phyloP scores from a whole-genome alignment of 2,113 vertebrate species.

The Leptobrachium leishanense region DNA sequence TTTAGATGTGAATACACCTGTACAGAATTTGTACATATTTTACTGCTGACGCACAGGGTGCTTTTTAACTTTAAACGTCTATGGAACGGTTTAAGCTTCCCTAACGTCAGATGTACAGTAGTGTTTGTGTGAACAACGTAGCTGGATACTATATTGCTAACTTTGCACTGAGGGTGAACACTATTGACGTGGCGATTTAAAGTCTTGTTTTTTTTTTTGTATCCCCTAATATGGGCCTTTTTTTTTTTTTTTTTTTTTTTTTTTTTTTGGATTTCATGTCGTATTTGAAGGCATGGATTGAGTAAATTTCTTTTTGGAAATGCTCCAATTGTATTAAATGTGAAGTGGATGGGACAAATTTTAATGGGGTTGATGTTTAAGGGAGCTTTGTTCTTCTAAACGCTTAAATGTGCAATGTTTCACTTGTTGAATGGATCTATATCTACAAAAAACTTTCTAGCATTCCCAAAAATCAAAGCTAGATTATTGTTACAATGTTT shows the following conservation, averaged over 20 bases:
- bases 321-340: background rate
- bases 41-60: background rate
- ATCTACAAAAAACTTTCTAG: too few relatives aligned
- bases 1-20: background rate
- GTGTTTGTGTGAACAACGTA: slow-evolving; percentile 1
- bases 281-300: slow-evolving; percentile 1
- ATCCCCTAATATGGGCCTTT: background rate
- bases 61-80: background rate
- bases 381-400: too few relatives aligned
- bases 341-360: background rate
- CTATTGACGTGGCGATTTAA: background rate
- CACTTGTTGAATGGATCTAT: too few relatives aligned
- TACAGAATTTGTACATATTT: background rate
- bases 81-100: background rate
- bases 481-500: too few relatives aligned
- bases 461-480: too few relatives aligned
- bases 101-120: background rate
- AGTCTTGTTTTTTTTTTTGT: slow-evolving; percentile 7
- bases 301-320: background rate
- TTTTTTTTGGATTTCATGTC: background rate
- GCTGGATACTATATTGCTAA: slow-evolving; percentile 13
- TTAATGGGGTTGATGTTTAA: background rate
- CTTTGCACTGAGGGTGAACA: slow-evolving; percentile 28
- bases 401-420: too few relatives aligned
- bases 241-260: background rate